These are phyloP conservation scores for Papilio helenus DNA, from an alignment of 1,140 invertebrate species.

Conservation along the genomic window DNA sequence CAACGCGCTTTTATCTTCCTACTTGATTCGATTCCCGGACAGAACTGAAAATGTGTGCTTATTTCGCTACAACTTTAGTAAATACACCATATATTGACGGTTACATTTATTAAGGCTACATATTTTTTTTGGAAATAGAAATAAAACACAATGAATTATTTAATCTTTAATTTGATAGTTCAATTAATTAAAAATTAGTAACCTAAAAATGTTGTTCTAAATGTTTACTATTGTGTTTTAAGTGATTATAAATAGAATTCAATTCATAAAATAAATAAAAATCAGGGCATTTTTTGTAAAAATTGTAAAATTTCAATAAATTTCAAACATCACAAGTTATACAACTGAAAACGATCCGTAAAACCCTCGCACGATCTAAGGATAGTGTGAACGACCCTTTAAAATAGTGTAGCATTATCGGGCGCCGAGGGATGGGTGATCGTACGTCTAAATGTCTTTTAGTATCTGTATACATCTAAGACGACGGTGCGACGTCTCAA, in stretches of 20 bases:
- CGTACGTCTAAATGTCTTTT: slow-evolving; percentile 21
- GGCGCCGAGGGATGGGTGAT: slow-evolving; percentile 5
- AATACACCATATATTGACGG: not conserved
- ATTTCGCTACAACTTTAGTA: not conserved
- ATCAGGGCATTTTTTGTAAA: not conserved
- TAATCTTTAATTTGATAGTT: too few relatives aligned
- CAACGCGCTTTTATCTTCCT: slow-evolving; percentile 33
- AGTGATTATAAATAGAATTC: not conserved
- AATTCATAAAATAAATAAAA: not conserved
- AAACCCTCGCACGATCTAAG: not conserved
- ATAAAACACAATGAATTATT: too few relatives aligned
- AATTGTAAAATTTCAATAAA: not conserved
- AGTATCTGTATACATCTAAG: slow-evolving; percentile 1
- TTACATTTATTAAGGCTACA: not conserved
- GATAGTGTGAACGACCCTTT: slow-evolving; percentile 26
- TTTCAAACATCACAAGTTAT: slow-evolving; percentile 13
- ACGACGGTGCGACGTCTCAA: not conserved
- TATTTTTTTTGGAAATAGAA: not conserved
- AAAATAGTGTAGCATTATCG: slow-evolving; percentile 24
- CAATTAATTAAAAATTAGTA: too few relatives aligned
- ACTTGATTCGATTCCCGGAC: slow-evolving; percentile 30
- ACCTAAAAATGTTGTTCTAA: too few relatives aligned
- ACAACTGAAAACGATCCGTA: slow-evolving; percentile 19
- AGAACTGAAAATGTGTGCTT: slow-evolving; percentile 28
- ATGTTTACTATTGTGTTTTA: too few relatives aligned